Conservation (phyloP, 1,140 invertebrate species). For the Rhopalosiphum padi region DNA sequence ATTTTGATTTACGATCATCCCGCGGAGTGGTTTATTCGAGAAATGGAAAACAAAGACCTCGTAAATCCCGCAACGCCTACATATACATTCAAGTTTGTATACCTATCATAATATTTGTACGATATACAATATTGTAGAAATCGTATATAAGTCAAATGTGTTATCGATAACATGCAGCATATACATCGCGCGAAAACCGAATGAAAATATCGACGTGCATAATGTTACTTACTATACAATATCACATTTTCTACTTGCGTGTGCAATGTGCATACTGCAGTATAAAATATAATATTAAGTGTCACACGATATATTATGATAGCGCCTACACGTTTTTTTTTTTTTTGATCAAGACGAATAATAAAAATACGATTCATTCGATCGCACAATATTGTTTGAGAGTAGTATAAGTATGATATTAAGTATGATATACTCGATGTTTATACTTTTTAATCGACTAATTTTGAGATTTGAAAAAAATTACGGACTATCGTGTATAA, state of each 20-base stretch:
- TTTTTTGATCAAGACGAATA: background rate
- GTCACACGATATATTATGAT: too few relatives aligned
- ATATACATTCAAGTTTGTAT: background rate
- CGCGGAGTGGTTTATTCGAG: background rate
- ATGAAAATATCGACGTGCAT: background rate
- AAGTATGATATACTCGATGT: background rate
- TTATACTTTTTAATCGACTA: background rate
- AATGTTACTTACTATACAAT: background rate
- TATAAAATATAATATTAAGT: background rate
- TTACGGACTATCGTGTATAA: background rate
- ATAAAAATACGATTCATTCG: background rate
- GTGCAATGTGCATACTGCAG: background rate
- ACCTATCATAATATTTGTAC: background rate
- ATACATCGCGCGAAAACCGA: background rate
- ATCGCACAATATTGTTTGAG: background rate
- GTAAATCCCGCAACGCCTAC: background rate
- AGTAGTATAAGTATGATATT: background rate
- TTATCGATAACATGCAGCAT: background rate
- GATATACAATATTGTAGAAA: slow-evolving; percentile 5
- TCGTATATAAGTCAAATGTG: background rate
- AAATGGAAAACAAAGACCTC: background rate
- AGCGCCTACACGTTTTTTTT: background rate
- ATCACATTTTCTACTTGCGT: background rate
- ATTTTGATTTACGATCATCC: slow-evolving; percentile 10
- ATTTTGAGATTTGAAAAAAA: background rate